These are phyloP conservation scores for Dasysyrphus tricinctus DNA, from an alignment of 2,888 invertebrate genomes.

Conservation along the genomic window DNA sequence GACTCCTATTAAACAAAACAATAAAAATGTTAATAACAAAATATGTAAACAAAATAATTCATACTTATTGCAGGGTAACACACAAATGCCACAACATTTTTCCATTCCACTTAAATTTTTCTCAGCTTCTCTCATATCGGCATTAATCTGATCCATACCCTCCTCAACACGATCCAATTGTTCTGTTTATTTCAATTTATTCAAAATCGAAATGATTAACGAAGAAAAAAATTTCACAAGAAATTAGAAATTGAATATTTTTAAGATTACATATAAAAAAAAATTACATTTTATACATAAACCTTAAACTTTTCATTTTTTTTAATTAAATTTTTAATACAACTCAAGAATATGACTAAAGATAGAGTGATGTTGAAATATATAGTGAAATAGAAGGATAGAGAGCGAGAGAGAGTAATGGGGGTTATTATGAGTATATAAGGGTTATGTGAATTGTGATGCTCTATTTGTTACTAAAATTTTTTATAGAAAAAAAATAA, in stretches of 20 bases:
- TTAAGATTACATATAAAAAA: background rate
- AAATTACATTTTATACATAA: conserved; percentile 42
- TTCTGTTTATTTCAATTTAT: conserved; percentile 84
- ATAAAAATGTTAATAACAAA: background rate
- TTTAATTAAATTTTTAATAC: conserved; percentile 25
- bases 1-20: conserved; percentile 84
- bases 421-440: conserved; percentile 54
- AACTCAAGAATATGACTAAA: conserved; percentile 68
- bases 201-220: conserved; percentile 16
- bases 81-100: conserved; percentile 99
- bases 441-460: conserved; percentile 55
- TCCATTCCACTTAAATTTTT: conserved; percentile 99
- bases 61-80: conserved; percentile 99
- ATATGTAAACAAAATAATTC: conserved; percentile 15
- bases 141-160: conserved; percentile 99
- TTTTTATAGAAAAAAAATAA: conserved; percentile 33
- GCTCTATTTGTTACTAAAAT: conserved; percentile 50
- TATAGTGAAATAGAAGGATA: conserved; percentile 68
- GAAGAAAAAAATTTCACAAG: conserved; percentile 31
- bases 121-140: conserved; percentile 99
- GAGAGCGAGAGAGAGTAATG: conserved; percentile 66
- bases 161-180: conserved; percentile 99
- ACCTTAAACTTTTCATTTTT: conserved; percentile 58
- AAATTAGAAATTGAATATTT: conserved; percentile 10
- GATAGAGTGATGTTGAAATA: conserved; percentile 71